Percentiles rank a stretch among this genome's conserved stretches.
These are phyloP conservation scores for Bombycilla garrulus DNA, from an alignment of 2,113 vertebrate genomes.

Conservation along the genomic window DNA sequence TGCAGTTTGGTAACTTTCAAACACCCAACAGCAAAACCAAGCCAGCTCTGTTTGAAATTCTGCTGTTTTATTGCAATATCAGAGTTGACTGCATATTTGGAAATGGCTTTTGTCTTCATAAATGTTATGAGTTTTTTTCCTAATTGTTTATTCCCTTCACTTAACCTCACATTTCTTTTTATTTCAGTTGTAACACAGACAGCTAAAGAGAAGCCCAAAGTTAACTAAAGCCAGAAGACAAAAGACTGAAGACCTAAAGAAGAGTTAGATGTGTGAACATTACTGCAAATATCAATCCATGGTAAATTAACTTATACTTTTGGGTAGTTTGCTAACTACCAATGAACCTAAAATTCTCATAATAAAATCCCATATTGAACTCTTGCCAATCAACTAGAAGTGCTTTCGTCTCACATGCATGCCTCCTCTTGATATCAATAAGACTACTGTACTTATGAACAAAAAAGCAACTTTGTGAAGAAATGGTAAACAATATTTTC, in stretches of 20 bases:
- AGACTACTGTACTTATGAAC: neutral
- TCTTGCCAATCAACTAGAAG: neutral
- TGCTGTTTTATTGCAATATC: neutral
- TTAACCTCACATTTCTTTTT: neutral
- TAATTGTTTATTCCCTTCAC: neutral
- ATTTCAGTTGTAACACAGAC: neutral
- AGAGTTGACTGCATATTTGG: neutral
- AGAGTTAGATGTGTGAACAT: neutral
- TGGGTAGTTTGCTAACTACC: neutral
- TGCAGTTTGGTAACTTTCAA: neutral
- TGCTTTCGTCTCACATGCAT: neutral
- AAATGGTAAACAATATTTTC: neutral
- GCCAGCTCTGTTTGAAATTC: neutral
- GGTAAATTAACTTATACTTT: neutral
- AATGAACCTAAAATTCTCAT: neutral
- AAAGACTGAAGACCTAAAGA: neutral
- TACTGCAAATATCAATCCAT: neutral
- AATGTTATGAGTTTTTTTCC: rapidly evolving
- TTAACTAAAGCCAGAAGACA: neutral
- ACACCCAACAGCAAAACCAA: neutral
- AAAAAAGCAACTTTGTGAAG: rapidly evolving
- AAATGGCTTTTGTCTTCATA: neutral
- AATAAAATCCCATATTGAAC: neutral
- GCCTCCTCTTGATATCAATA: neutral
- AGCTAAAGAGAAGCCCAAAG: neutral